Conservation (phyloP, 37 sponge, comb jelly and placozoan genomes). For the Crambe crambe region DNA sequence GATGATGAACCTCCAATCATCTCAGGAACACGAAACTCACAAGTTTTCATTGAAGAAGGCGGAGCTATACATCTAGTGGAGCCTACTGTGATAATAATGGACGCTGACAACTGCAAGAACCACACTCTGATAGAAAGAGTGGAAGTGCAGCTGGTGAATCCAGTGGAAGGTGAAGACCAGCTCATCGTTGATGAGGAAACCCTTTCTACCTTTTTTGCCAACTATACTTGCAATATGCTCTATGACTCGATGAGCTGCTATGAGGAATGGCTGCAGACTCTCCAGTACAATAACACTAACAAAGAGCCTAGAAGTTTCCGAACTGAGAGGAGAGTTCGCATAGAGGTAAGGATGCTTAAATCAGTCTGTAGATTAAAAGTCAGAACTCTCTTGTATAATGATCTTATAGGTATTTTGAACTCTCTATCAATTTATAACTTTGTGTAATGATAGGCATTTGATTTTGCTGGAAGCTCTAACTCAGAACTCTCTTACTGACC, state of each 20-base stretch:
- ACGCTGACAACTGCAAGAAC: slow-evolving; percentile 33
- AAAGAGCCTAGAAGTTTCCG: slow-evolving; percentile 27
- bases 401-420: too few species aligned
- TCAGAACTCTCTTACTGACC: too few species aligned
- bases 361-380: too few species aligned
- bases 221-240: neutral
- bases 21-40: neutral
- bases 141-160: slow-evolving; percentile 6
- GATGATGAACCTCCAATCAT: slow-evolving; percentile 50
- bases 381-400: too few species aligned
- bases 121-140: slow-evolving; percentile 21
- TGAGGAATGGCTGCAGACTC: neutral
- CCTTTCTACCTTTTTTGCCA: neutral
- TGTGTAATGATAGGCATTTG: too few species aligned
- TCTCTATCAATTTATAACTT: too few species aligned
- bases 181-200: neutral
- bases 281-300: slow-evolving; percentile 38
- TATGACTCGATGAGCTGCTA: neutral
- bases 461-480: too few species aligned
- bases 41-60: slow-evolving; percentile 37
- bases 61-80: slow-evolving; percentile 25
- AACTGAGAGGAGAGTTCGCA: neutral
- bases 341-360: slow-evolving; percentile 35
- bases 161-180: slow-evolving; percentile 34
- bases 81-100: slow-evolving; percentile 10